Conservation (phyloP, 2,888 invertebrate species). For the Abscondita cerata region DNA sequence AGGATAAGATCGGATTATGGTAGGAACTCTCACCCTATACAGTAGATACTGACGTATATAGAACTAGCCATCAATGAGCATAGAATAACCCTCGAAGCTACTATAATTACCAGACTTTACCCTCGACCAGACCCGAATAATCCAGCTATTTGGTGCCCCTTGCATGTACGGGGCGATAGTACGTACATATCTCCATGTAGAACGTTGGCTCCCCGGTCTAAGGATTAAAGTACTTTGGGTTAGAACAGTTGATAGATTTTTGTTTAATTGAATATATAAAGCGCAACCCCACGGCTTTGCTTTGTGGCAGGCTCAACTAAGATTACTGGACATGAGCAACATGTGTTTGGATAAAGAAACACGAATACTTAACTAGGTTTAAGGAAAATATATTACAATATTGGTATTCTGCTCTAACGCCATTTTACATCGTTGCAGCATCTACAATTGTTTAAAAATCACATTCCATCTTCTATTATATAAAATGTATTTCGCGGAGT, state of each 20-base stretch:
- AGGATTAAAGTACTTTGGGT: conserved; percentile 59
- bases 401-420: conserved; percentile 2
- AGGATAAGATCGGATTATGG: conserved; percentile 56
- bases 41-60: conserved; percentile 43
- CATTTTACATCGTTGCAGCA: no score
- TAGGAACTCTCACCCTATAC: conserved; percentile 38
- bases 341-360: conserved; percentile 56
- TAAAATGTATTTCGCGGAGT: no score
- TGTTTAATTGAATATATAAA: conserved; percentile 79
- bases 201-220: conserved; percentile 47
- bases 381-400: conserved; percentile 22
- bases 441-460: no score
- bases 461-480: no score
- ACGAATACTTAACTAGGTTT: conserved; percentile 45
- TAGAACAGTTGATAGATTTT: conserved; percentile 67
- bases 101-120: conserved; percentile 57
- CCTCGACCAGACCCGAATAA: conserved; percentile 52
- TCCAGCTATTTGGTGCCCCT: conserved; percentile 54
- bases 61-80: conserved; percentile 56
- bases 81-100: conserved; percentile 56
- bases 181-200: conserved; percentile 42
- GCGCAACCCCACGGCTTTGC: conserved; percentile 53
- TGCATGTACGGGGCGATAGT: conserved; percentile 42
- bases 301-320: conserved; percentile 54
- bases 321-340: conserved; percentile 58